Percentiles rank a stretch among this genome's conserved stretches.
These are phyloP conservation scores for Tyto alba DNA, from an alignment of 2,113 vertebrate species.

Conservation along the genomic window DNA sequence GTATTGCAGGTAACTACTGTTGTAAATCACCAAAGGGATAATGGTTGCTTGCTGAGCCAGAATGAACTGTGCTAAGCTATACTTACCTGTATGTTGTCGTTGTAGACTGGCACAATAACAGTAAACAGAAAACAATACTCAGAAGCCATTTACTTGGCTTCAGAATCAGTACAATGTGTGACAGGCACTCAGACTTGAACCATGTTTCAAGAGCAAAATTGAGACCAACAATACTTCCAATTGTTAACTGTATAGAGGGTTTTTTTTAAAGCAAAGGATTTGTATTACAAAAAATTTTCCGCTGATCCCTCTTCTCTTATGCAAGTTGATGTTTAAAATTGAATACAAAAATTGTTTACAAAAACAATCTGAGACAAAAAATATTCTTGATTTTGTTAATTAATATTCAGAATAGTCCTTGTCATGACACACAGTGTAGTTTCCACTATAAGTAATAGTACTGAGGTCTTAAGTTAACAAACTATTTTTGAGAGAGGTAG, in stretches of 20 bases:
- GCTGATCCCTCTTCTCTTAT: not conserved
- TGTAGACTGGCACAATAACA: not conserved
- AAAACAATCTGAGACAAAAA: not conserved
- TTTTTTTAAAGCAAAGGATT: not conserved
- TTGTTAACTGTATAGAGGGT: not conserved
- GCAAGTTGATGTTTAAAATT: not conserved
- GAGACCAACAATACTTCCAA: not conserved
- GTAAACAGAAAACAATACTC: not conserved
- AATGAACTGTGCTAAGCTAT: not conserved
- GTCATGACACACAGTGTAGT: not conserved
- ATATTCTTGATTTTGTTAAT: not conserved
- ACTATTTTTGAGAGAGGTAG: not conserved
- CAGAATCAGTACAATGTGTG: not conserved
- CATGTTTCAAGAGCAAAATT: not conserved
- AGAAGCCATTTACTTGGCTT: not conserved
- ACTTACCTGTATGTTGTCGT: not conserved
- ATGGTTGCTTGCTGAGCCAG: not conserved
- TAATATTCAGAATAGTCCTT: not conserved
- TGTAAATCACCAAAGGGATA: not conserved
- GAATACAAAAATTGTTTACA: not conserved
- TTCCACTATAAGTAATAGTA: not conserved
- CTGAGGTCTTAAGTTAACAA: not conserved
- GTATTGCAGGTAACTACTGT: not conserved
- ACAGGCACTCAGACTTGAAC: not conserved
- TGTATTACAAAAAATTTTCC: not conserved